Evolutionary conservation across 2,888 invertebrate species (phyloP).

Genomic region (Drymonia ruficornis): DNA sequence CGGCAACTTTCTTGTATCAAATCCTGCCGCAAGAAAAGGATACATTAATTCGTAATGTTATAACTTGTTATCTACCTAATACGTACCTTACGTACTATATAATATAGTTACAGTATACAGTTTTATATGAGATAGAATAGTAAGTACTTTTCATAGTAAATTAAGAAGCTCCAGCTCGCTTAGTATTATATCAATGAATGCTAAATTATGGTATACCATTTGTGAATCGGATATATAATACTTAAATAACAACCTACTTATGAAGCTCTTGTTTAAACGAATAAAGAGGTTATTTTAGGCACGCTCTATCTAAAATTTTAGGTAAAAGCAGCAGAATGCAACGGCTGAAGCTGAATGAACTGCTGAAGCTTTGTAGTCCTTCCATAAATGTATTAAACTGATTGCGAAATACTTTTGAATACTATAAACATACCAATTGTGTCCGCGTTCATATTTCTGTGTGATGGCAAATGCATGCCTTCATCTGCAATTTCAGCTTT

Average conservation of each 20-base stretch:
- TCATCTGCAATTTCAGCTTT: background rate
- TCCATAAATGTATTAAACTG: background rate
- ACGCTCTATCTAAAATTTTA: background rate
- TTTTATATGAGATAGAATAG: no score
- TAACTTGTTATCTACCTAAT: background rate
- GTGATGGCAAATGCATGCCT: constrained; percentile 1
- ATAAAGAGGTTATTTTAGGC: background rate
- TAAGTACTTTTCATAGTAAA: background rate
- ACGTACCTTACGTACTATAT: background rate
- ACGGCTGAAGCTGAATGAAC: constrained; percentile 46
- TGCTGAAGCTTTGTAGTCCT: constrained; percentile 47
- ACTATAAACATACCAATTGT: background rate
- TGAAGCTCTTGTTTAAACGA: background rate
- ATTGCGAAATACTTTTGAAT: background rate
- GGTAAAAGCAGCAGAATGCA: constrained; percentile 36
- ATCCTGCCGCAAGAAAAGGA: constrained; percentile 66
- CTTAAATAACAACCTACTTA: background rate
- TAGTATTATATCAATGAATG: background rate
- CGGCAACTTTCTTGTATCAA: constrained; percentile 87
- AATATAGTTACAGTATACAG: no score
- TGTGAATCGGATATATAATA: background rate
- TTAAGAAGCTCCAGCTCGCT: constrained; percentile 23
- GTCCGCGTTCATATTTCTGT: background rate
- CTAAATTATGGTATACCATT: background rate
- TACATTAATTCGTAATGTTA: constrained; percentile 17